A percentile compares a stretch with the other conserved stretches of the same genome.
phyloP scores from a whole-genome alignment of 1,140 invertebrate species.

The Penaeus japonicus region DNA sequence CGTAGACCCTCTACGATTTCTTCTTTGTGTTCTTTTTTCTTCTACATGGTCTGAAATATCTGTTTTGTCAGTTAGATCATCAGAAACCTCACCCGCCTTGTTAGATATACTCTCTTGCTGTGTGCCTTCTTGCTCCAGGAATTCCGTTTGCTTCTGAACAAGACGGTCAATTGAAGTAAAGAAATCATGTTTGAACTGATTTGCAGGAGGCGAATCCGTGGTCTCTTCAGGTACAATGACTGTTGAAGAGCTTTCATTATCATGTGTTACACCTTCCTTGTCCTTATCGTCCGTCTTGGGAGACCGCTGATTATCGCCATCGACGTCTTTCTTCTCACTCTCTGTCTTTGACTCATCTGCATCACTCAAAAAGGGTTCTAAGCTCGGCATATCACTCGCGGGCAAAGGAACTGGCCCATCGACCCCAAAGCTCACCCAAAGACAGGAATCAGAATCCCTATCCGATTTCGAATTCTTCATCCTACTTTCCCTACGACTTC shows the following conservation, averaged over 20 bases:
- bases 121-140: not conserved
- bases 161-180: not conserved
- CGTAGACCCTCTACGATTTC: no score
- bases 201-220: no score
- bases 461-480: conserved; percentile 23
- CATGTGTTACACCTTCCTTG: no score
- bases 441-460: conserved; percentile 15
- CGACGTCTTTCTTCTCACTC: not conserved
- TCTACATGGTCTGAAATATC: not conserved
- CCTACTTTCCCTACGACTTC: conserved; percentile 2
- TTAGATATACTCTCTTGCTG: not conserved
- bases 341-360: not conserved
- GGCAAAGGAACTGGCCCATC: conserved; percentile 26
- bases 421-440: conserved; percentile 39
- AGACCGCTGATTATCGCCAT: not conserved
- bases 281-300: no score
- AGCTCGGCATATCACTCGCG: not conserved
- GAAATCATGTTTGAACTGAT: no score
- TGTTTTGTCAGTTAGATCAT: not conserved
- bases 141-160: not conserved
- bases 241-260: no score
- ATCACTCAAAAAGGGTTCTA: not conserved
- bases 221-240: no score
- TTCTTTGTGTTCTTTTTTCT: not conserved
- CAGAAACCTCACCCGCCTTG: not conserved